These are phyloP conservation scores for Burhinus oedicnemus DNA, from an alignment of 2,113 vertebrate genomes.

Conservation along the genomic window DNA sequence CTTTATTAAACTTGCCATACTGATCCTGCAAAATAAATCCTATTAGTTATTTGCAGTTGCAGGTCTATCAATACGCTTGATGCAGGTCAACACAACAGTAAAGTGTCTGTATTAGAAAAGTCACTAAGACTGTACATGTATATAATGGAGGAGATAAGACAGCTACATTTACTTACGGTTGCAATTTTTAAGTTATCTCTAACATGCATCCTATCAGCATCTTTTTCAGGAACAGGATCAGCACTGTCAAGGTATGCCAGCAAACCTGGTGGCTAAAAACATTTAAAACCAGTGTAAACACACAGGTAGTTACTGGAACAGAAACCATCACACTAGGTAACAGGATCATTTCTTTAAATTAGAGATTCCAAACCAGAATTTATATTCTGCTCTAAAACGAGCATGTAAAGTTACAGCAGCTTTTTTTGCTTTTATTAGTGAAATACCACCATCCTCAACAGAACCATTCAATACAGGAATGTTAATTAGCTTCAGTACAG, in stretches of 20 bases:
- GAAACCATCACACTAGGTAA: not conserved
- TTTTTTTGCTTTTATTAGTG: not conserved
- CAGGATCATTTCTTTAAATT: not conserved
- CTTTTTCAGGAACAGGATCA: constrained; percentile 93
- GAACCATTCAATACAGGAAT: not conserved
- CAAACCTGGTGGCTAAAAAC: constrained; percentile 88
- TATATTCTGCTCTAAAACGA: not conserved
- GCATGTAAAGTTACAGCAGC: not conserved
- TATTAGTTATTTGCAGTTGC: not conserved
- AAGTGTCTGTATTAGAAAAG: not conserved
- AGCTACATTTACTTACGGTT: constrained; percentile 79
- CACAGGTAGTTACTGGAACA: not conserved
- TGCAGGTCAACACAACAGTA: not conserved
- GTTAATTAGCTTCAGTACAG: not conserved
- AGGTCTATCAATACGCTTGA: not conserved
- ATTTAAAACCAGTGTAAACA: constrained; percentile 6
- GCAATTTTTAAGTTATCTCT: constrained; percentile 98
- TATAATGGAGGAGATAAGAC: not conserved
- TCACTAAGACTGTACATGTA: not conserved
- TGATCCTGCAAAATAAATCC: constrained; percentile 84
- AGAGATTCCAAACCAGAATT: not conserved
- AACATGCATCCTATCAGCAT: constrained; percentile 95
- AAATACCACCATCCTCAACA: not conserved
- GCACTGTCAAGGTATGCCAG: constrained; percentile 92
- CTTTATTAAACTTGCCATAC: constrained; percentile 91